A percentile compares a stretch with the other conserved stretches of the same genome.
phyloP scores from a whole-genome alignment of 2,888 invertebrate species.

The Tanytarsus gracilentus region DNA sequence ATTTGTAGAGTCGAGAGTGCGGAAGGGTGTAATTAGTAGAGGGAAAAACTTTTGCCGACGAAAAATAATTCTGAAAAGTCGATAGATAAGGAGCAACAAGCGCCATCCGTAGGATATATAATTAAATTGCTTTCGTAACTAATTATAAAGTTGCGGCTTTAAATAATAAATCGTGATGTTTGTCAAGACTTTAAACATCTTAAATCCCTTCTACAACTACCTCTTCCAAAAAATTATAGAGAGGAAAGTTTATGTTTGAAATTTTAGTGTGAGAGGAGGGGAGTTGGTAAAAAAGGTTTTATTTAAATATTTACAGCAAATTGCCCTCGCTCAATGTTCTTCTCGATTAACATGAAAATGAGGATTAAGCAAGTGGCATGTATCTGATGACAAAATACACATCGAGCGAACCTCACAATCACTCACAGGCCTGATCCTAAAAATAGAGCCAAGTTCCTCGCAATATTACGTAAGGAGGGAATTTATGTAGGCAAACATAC shows the following conservation, averaged over 20 bases:
- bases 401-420: not conserved
- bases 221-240: no score
- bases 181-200: not conserved
- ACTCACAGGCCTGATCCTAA: no score
- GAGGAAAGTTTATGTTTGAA: no score
- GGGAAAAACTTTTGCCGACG: not conserved
- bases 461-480: not conserved
- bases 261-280: no score
- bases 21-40: not conserved
- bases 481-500: not conserved
- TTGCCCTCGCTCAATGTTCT: constrained; percentile 1
- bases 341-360: constrained; percentile 21
- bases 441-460: no score
- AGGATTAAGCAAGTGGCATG: constrained; percentile 22
- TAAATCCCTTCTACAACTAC: no score
- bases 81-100: not conserved
- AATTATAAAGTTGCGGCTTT: constrained; percentile 6
- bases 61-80: not conserved
- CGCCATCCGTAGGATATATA: not conserved
- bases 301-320: constrained; percentile 25
- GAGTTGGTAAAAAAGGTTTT: no score
- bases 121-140: constrained; percentile 8
- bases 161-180: not conserved
- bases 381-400: not conserved
- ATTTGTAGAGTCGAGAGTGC: no score